phyloP scores from a whole-genome alignment of 2,888 invertebrate genomes.

The Ichneumon xanthorius region DNA sequence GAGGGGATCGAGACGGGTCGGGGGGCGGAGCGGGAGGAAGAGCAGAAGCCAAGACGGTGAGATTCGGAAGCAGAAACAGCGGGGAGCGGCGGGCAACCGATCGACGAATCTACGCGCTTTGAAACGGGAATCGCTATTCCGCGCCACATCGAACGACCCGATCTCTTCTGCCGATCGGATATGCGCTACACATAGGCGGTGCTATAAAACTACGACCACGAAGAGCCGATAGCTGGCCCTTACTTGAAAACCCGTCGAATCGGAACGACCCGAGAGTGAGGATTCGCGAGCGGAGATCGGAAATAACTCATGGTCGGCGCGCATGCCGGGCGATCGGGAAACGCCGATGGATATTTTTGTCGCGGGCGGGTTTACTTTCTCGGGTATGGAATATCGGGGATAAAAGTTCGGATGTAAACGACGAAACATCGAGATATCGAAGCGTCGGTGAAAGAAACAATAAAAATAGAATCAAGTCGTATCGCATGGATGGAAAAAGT shows the following conservation, averaged over 20 bases:
- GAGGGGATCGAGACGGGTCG: conserved; percentile 29
- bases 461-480: conserved; percentile 4
- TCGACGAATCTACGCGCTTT: conserved; percentile 43
- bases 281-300: conserved; percentile 57
- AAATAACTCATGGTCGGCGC: conserved; percentile 57
- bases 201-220: conserved; percentile 45
- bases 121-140: conserved; percentile 38
- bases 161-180: conserved; percentile 51
- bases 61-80: conserved; percentile 44
- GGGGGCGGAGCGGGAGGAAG: conserved; percentile 43
- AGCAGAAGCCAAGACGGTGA: conserved; percentile 58
- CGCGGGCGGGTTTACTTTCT: conserved; percentile 15
- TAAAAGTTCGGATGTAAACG: conserved; percentile 51
- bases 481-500: neutral
- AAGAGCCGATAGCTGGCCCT: conserved; percentile 34
- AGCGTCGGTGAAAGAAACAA: conserved; percentile 11
- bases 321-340: conserved; percentile 3
- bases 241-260: conserved; percentile 64
- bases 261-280: conserved; percentile 58
- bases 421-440: conserved; percentile 14
- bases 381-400: conserved; percentile 41
- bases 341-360: conserved; percentile 28
- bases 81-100: conserved; percentile 28
- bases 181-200: conserved; percentile 10
- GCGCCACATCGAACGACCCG: conserved; percentile 59